Percentiles rank a stretch among this genome's conserved stretches.
phyloP scores from a whole-genome alignment of 2,113 vertebrate genomes.

The Porphyrio hochstetteri region DNA sequence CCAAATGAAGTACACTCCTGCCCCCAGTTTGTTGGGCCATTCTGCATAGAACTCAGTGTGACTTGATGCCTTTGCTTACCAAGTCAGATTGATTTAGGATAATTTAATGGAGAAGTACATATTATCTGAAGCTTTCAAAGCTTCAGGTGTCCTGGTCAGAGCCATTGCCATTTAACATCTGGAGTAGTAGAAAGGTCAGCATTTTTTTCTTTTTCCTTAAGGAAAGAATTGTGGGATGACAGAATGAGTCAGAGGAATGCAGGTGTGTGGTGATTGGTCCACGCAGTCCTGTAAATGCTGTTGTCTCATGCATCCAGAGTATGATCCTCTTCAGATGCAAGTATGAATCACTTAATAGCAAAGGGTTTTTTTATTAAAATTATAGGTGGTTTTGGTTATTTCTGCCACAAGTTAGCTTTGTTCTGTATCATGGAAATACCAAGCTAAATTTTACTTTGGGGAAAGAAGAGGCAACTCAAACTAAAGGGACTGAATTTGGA shows the following conservation, averaged over 20 bases:
- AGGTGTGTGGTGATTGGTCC: neutral
- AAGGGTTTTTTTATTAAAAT: neutral
- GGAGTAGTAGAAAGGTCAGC: neutral
- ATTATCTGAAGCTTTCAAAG: neutral
- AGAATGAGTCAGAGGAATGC: neutral
- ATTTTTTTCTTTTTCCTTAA: neutral
- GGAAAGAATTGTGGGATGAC: neutral
- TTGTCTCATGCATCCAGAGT: neutral
- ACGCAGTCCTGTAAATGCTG: neutral
- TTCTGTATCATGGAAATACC: neutral
- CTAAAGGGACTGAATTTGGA: neutral
- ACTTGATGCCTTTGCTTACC: neutral
- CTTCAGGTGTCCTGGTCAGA: neutral
- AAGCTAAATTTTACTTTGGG: neutral
- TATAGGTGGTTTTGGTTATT: neutral
- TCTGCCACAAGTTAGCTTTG: neutral
- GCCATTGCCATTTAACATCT: neutral
- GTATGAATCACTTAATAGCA: neutral
- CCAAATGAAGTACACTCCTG: neutral
- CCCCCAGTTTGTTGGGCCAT: neutral
- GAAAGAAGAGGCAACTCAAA: neutral
- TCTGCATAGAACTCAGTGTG: neutral
- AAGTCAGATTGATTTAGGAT: neutral
- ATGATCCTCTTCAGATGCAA: neutral
- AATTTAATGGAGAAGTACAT: neutral